Conservation (phyloP, 2,797 vertebrate genomes). For the Gobio occitaniae region DNA sequence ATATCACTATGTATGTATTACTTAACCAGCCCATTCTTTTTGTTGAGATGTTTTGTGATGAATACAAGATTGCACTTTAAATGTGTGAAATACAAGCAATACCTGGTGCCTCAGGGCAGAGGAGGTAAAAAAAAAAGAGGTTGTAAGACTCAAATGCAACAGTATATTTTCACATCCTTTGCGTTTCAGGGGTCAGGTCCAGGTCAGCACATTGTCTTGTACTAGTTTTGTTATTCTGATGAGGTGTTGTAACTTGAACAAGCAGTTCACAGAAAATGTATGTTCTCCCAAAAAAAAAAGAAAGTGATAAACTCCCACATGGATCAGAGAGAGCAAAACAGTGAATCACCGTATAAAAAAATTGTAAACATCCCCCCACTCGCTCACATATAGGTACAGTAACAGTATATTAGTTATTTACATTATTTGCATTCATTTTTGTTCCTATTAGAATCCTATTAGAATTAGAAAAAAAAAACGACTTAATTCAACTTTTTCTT, state of each 20-base stretch:
- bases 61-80: constrained; percentile 25
- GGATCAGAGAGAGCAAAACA: neutral
- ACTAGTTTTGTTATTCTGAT: neutral
- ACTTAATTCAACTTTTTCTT: too few species aligned
- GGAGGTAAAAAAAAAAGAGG: neutral
- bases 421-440: too few species aligned
- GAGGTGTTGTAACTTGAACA: constrained; percentile 11
- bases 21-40: neutral
- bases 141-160: constrained; percentile 25
- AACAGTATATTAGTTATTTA: too few species aligned
- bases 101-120: neutral
- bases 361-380: neutral
- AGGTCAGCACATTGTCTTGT: constrained; percentile 23
- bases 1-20: neutral
- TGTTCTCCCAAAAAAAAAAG: neutral
- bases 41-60: constrained; percentile 27
- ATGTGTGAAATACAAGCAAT: neutral
- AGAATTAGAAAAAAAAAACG: too few species aligned
- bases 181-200: neutral
- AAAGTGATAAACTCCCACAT: constrained; percentile 6
- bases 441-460: too few species aligned
- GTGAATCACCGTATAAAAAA: neutral
- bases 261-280: neutral
- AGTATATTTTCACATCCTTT: constrained; percentile 8
- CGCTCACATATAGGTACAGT: too few species aligned